Percentiles rank a stretch among this genome's conserved stretches.
Evolutionary conservation across 2,797 vertebrate genomes (phyloP).

Genomic region (Cossypha dichroa): DNA sequence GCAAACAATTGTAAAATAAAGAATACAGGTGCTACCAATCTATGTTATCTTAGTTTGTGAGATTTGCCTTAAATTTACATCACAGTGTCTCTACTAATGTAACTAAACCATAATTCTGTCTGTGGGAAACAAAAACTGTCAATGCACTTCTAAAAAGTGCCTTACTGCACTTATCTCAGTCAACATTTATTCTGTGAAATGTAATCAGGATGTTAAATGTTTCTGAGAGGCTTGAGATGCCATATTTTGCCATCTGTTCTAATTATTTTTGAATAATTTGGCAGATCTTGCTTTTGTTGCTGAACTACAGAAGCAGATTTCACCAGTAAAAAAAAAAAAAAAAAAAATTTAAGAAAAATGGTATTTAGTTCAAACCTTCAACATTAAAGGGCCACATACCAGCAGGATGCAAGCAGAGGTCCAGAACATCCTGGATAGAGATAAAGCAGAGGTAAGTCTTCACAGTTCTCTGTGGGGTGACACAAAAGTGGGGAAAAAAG

Average conservation of each 20-base stretch:
- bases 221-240: constrained; percentile 30
- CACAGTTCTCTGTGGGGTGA: not conserved
- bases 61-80: constrained; percentile 4
- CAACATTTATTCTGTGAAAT: not conserved
- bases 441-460: not conserved
- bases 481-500: not conserved
- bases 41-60: not conserved
- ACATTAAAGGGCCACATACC: not conserved
- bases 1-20: not conserved
- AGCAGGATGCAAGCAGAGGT: not conserved
- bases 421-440: not conserved
- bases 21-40: not conserved
- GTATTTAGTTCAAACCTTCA: not conserved
- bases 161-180: not conserved
- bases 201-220: constrained; percentile 24
- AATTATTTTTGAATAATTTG: constrained; percentile 54
- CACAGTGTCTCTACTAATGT: not conserved
- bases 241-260: constrained; percentile 60
- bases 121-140: not conserved
- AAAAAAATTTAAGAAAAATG: not conserved
- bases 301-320: constrained; percentile 12
- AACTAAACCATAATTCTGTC: not conserved
- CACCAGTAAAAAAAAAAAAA: not conserved
- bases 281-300: not conserved
- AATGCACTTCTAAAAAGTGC: not conserved